Evolutionary conservation across 2,113 vertebrate species (phyloP).

Genomic region (Ictidomys tridecemlineatus): DNA sequence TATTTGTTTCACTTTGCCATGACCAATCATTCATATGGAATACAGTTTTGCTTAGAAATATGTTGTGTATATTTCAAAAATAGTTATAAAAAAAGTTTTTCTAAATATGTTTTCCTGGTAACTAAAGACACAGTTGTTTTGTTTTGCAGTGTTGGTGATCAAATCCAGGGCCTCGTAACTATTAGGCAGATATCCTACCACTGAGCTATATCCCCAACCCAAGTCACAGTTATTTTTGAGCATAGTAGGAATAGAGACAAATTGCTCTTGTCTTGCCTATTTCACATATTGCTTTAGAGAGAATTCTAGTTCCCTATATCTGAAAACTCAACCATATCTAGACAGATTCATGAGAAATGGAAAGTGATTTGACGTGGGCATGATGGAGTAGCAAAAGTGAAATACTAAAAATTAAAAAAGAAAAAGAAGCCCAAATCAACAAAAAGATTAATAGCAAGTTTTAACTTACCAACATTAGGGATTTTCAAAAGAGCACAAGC

Average conservation of each 20-base stretch:
- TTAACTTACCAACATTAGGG: not conserved
- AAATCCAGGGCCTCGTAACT: not conserved
- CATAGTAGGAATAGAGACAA: not conserved
- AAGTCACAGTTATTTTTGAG: not conserved
- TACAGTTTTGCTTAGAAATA: not conserved
- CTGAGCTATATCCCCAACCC: not conserved
- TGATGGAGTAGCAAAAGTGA: not conserved
- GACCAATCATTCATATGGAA: not conserved
- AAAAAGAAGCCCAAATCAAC: not conserved
- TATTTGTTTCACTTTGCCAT: not conserved
- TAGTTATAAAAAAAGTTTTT: not conserved
- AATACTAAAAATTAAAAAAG: not conserved
- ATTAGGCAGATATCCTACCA: not conserved
- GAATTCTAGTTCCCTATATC: not conserved
- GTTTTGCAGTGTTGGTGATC: not conserved
- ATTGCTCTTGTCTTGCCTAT: not conserved
- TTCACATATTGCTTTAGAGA: not conserved
- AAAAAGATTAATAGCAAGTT: not conserved
- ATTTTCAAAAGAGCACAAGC: not conserved
- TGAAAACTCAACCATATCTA: not conserved
- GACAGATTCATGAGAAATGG: not conserved
- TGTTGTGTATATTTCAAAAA: not conserved
- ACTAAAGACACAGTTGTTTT: not conserved
- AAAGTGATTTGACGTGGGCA: not conserved
- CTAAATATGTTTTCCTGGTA: slow-evolving; percentile 25